Base-by-base conservation (phyloP, 2,797 vertebrate species). In the Bradypus variegatus region DNA sequence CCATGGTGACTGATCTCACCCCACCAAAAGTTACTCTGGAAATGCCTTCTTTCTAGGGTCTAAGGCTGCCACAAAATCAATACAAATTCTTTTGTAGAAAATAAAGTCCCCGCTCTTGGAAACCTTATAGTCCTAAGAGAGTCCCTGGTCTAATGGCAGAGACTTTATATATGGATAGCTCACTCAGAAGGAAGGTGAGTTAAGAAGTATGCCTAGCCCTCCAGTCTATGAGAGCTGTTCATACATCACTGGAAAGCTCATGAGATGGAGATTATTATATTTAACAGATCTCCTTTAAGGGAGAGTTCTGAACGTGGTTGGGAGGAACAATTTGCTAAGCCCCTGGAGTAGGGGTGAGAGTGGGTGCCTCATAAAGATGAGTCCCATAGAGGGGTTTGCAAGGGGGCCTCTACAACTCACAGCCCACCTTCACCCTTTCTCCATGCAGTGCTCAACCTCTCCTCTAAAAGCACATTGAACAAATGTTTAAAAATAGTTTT, bases 401-500 rank as follows among this genome's bases (percentile, higher is more conserved):
- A 70, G 60, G 88, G 14, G 50, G 69, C 2, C 41, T 27, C 41
- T 23, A 14, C 18, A 83, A 72, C 12, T 82, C 38, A 69, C 23
- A 29, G 31, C n/a, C 62, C 41, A 33, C 36, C 60, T 88, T 80
- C 4, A n/a, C 45, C 50, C 45, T 92, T 69, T 82, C 31, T 65
- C 76, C 50, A n/a, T 18, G n/a, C 12, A 58, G 9, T 27, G 31
- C 15, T 91, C 48, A 87, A 31, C 50, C 25, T 78, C 21, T 83
- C 78, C 21, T 86, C 73, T 84, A n/a, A 86, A 88, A 87, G 36
- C 29, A 77, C 58, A 85, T 11, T 77, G 48, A 89, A 77, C 41
- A 91, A 65, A 86, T 38, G 41, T 88, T 91, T 89, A 62, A 86
- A 95, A 83, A 83, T 92, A 55, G 38, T 8, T 80, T 73, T 77